Base-by-base conservation (phyloP, 2,113 vertebrate genomes). In the Lonchura striata region DNA sequence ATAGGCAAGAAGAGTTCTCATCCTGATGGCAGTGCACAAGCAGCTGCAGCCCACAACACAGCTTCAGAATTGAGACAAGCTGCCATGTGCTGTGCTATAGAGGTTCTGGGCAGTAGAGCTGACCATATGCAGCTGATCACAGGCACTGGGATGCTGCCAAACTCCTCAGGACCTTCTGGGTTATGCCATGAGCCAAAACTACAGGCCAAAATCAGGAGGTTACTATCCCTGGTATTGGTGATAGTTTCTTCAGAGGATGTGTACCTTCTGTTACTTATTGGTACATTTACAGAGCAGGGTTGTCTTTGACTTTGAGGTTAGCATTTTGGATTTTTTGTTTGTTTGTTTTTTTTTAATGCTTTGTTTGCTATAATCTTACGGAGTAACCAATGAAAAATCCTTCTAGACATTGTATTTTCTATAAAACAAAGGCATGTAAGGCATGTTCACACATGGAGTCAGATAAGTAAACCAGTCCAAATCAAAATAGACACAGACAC, bases 91-190 rank as follows among this genome's bases (percentile, higher is more conserved):
- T 3, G 35, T 44, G 42, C 81, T 35, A 13, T 27, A 35, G 47
- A 57, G 27, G 42, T 44, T 88, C 54, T 78, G 93, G 47, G 30
- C 46, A 17, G 46, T 12, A 41, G 31, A 72, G 20, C 41, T 88
- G 16, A 47, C 75, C 59, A 47, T 94, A 47, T 72, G 91, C 78
- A 82, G 82, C 23, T 76, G 57, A 85, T 80, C n/a, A 28, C 84
- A 82, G 82, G 82, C 1, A 3, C 63, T 95, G 74, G 68, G 39
- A 41, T 46, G 69, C 53, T 52, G 72, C 92, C 94, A 97, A 28
- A 68, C 25, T 44, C 75, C 71, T 74, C 79, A 49, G 37, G 63
- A 70, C 63, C 69, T 91, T 88, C 82, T 82, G 47, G 21, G 42
- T 83, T 77, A 31, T 50, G 30, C 39, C 47, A 24, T 0, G 0